Evolutionary conservation across 2,888 invertebrate species (phyloP).

Genomic region (Aricia artaxerxes): DNA sequence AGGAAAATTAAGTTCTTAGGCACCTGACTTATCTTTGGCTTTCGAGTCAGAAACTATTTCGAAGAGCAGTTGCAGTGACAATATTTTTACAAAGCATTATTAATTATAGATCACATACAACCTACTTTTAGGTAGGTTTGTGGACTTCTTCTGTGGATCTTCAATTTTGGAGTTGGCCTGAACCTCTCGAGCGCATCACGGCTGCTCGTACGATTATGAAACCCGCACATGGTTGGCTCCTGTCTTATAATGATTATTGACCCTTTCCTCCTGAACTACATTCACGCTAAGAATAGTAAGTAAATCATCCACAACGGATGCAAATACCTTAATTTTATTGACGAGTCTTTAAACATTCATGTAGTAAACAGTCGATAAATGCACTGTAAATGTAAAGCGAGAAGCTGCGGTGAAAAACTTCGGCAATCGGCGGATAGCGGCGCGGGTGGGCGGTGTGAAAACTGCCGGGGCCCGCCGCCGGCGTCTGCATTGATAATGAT

Average conservation of each 20-base stretch:
- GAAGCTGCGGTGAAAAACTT: conserved; percentile 24
- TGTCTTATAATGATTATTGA: not conserved
- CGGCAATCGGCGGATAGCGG: conserved; percentile 5
- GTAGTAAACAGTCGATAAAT: conserved; percentile 18
- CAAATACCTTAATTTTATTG: not conserved
- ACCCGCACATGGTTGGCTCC: not conserved
- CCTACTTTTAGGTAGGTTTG: no score
- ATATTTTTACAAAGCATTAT: no score
- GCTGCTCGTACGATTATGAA: not conserved
- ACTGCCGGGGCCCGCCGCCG: conserved; percentile 37
- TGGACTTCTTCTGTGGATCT: no score
- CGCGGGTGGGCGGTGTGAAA: conserved; percentile 31
- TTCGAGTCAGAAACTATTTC: no score
- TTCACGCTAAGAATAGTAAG: not conserved
- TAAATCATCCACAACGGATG: not conserved
- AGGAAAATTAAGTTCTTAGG: no score
- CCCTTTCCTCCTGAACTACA: no score
- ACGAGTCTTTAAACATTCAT: not conserved
- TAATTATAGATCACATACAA: no score
- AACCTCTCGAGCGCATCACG: no score
- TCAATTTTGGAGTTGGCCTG: no score
- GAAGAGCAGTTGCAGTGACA: no score
- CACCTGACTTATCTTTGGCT: no score
- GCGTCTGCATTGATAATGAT: conserved; percentile 40
- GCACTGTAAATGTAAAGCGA: not conserved